Conservation (phyloP, 2,888 invertebrate genomes). For the Arenicola marina region DNA sequence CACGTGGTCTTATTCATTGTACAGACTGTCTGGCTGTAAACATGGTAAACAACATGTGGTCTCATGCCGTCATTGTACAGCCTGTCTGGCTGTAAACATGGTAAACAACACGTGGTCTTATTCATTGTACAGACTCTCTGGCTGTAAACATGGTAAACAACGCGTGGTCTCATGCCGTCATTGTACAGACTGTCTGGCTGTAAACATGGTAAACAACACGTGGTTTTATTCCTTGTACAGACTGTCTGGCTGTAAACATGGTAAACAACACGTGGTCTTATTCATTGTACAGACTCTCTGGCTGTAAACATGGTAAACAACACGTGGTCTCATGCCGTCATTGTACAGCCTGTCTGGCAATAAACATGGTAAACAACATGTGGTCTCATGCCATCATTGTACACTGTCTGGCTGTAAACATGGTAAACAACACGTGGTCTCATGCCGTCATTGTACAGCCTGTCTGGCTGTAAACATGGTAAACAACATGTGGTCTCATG, state of each 20-base stretch:
- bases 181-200: conserved; percentile 91
- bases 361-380: too few relatives aligned
- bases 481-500: too few relatives aligned
- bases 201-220: too few relatives aligned
- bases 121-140: conserved; percentile 89
- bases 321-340: conserved; percentile 90
- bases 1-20: too few relatives aligned
- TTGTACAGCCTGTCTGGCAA: conserved; percentile 91
- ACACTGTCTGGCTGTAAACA: conserved; percentile 81
- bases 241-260: conserved; percentile 78
- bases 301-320: conserved; percentile 70
- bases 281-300: conserved; percentile 89
- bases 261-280: too few relatives aligned
- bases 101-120: too few relatives aligned
- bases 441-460: conserved; percentile 91
- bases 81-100: conserved; percentile 78
- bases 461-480: conserved; percentile 77
- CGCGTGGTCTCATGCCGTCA: conserved; percentile 90
- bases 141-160: conserved; percentile 70
- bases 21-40: conserved; percentile 83
- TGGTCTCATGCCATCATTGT: conserved; percentile 91
- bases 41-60: too few relatives aligned
- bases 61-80: conserved; percentile 90
- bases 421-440: too few relatives aligned
- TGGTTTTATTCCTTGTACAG: conserved; percentile 90